A percentile compares a stretch with the other conserved stretches of the same genome.
These are phyloP conservation scores for Andinoacara biseriatus DNA, from an alignment of 2,113 vertebrate genomes.

Conservation along the genomic window DNA sequence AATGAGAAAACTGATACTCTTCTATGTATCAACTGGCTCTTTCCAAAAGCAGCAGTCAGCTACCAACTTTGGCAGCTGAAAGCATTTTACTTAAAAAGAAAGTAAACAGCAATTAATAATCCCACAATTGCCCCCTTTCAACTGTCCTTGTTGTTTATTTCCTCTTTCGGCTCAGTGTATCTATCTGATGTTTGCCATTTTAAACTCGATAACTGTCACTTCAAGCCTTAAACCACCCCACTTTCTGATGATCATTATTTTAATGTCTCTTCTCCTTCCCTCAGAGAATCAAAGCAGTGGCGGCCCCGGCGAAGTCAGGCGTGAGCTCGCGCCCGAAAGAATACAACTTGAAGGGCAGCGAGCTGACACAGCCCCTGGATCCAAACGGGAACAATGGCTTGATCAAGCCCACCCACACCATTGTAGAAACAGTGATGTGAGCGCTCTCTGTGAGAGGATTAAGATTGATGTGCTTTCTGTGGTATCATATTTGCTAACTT, in stretches of 20 bases:
- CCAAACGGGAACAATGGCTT: conserved; percentile 85
- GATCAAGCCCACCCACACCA: conserved; percentile 92
- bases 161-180: neutral
- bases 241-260: conserved; percentile 8
- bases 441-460: conserved; percentile 87
- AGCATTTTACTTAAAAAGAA: neutral
- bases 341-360: conserved; percentile 77
- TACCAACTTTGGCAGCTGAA: neutral
- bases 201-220: neutral
- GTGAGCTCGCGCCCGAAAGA: conserved; percentile 85
- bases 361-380: conserved; percentile 80
- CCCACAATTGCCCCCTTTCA: neutral
- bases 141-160: neutral
- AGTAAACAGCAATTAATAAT: neutral
- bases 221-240: neutral
- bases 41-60: neutral
- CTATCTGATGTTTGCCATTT: neutral
- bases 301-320: conserved; percentile 86
- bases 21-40: neutral
- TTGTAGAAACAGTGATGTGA: conserved; percentile 99
- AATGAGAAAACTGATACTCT: neutral
- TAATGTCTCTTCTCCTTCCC: conserved; percentile 28
- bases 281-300: conserved; percentile 93
- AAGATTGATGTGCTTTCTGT: conserved; percentile 83
- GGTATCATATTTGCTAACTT: conserved; percentile 88